These are phyloP conservation scores for Stenurella melanura DNA, from an alignment of 2,888 invertebrate species.

Conservation along the genomic window DNA sequence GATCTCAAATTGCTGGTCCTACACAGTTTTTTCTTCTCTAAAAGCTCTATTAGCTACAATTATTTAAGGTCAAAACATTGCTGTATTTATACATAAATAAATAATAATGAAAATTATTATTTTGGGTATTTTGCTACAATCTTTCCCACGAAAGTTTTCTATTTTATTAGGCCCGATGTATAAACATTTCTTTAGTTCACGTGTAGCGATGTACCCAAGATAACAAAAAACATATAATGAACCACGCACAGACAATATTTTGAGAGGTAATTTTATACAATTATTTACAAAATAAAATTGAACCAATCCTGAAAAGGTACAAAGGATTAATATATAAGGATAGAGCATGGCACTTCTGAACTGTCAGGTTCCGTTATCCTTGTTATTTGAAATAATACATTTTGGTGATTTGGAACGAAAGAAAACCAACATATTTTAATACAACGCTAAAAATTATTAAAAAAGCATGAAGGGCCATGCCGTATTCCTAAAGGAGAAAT, in stretches of 20 bases:
- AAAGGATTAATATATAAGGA: conserved; percentile 53
- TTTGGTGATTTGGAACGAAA: conserved; percentile 66
- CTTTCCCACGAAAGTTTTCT: not conserved
- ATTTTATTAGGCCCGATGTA: not conserved
- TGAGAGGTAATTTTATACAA: conserved; percentile 29
- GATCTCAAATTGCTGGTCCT: conserved; percentile 51
- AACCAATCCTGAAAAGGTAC: conserved; percentile 66
- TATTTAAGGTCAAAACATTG: conserved; percentile 28
- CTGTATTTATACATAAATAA: conserved; percentile 12
- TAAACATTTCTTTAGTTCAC: not conserved
- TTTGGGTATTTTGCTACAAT: conserved; percentile 6
- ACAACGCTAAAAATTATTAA: conserved; percentile 24
- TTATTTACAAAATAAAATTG: conserved; percentile 42
- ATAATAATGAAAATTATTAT: not conserved
- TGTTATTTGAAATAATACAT: conserved; percentile 49
- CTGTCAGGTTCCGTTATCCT: conserved; percentile 72
- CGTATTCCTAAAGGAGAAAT: conserved; percentile 62
- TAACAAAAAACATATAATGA: not conserved
- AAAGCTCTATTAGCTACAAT: conserved; percentile 39
- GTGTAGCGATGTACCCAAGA: conserved; percentile 6
- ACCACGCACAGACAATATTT: conserved; percentile 34
- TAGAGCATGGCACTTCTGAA: conserved; percentile 72
- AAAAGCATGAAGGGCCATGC: conserved; percentile 73
- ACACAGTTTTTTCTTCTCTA: conserved; percentile 48
- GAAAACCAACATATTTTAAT: conserved; percentile 42